A percentile compares a stretch with the other conserved stretches of the same genome.
Evolutionary conservation across 2,113 vertebrate genomes (phyloP).

Genomic region (Anoplopoma fimbria): DNA sequence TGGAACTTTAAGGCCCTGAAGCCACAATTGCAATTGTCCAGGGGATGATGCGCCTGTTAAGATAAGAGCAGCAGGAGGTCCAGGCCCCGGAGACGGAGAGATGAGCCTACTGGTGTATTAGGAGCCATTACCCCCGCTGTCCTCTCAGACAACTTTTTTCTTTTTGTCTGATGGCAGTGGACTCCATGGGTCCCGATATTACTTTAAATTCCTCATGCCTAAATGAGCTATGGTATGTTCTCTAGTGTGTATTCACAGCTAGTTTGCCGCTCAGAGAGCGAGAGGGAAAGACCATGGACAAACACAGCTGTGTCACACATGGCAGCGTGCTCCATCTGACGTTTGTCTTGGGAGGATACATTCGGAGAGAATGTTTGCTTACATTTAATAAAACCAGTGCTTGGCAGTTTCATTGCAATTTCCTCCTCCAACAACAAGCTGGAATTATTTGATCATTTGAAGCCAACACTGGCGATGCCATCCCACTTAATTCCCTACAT

Average conservation of each 20-base stretch:
- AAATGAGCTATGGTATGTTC: constrained; percentile 33
- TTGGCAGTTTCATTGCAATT: constrained; percentile 6
- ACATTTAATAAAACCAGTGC: constrained; percentile 3
- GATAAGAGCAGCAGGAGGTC: constrained; percentile 61
- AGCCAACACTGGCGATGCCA: constrained; percentile 34
- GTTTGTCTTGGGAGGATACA: constrained; percentile 4
- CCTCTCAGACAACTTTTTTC: constrained; percentile 15
- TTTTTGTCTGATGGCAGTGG: constrained; percentile 11
- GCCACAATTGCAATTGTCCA: constrained; percentile 36
- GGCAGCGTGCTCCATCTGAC: constrained; percentile 16
- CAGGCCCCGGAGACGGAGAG: constrained; percentile 26
- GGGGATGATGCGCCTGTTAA: constrained; percentile 46
- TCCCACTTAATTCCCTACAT: constrained; percentile 39
- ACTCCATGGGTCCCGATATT: constrained; percentile 34
- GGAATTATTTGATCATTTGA: constrained; percentile 36
- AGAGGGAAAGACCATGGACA: constrained; percentile 41
- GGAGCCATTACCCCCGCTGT: constrained; percentile 57
- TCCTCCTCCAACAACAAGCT: constrained; percentile 29
- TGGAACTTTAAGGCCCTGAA: constrained; percentile 40
- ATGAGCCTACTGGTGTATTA: constrained; percentile 40
- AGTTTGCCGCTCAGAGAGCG: background rate
- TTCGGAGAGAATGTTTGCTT: constrained; percentile 11
- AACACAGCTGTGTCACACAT: constrained; percentile 41
- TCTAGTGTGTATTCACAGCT: constrained; percentile 22
- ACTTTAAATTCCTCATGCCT: constrained; percentile 49